A percentile compares a stretch with the other conserved stretches of the same genome.
phyloP scores from a whole-genome alignment of 2,797 vertebrate genomes.

The Gymnothorax reevesii region DNA sequence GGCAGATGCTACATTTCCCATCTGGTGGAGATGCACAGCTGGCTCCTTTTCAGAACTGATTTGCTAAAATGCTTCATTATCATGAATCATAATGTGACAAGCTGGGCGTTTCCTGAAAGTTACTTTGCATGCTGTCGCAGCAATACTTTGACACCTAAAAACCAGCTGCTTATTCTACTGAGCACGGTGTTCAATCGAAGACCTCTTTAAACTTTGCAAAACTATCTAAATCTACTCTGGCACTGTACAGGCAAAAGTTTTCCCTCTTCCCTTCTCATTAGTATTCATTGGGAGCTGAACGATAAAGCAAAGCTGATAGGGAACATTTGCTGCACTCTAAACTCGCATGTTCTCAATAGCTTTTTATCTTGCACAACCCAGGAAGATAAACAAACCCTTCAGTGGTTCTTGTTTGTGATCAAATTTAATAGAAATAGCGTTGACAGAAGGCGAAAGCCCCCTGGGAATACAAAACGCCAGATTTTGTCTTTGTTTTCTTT shows the following conservation, averaged over 20 bases:
- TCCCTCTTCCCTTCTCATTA: background rate
- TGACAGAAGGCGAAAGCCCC: conserved; percentile 24
- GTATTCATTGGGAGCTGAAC: background rate
- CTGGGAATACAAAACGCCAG: conserved; percentile 26
- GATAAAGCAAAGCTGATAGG: background rate
- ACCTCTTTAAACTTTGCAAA: conserved; percentile 4
- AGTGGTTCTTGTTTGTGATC: conserved; percentile 32
- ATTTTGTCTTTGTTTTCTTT: conserved; percentile 13
- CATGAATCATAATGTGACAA: background rate
- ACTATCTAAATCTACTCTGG: background rate
- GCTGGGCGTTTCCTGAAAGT: background rate
- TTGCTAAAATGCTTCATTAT: background rate
- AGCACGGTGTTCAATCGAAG: background rate
- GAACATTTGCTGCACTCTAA: conserved; percentile 3
- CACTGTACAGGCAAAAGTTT: background rate
- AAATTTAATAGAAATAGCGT: conserved; percentile 36
- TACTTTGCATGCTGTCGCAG: background rate
- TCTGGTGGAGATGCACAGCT: background rate
- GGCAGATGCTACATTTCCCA: background rate
- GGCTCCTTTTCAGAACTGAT: background rate
- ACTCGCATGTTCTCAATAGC: conserved; percentile 10
- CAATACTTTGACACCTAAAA: background rate
- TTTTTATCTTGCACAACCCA: conserved; percentile 28
- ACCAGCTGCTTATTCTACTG: background rate
- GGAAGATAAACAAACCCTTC: conserved; percentile 42